Percentiles rank a stretch among this genome's conserved stretches.
These are phyloP conservation scores for Aspiorhynchus laticeps DNA, from an alignment of 2,113 vertebrate genomes.

Conservation along the genomic window DNA sequence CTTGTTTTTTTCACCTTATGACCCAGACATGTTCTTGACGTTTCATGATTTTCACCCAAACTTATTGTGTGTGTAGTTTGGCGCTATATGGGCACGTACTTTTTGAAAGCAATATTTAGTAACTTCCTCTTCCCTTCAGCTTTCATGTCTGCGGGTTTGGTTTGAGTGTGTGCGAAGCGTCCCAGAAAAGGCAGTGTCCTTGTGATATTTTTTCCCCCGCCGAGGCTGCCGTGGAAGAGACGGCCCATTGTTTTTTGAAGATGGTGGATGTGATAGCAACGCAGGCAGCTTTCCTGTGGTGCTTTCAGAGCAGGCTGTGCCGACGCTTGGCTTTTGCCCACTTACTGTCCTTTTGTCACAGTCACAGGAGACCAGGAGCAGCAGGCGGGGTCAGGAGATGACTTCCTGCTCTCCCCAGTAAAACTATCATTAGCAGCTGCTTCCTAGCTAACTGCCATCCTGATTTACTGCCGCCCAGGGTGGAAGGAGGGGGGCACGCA, in stretches of 20 bases:
- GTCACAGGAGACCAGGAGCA: slow-evolving; percentile 82
- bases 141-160: slow-evolving; percentile 19
- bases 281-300: slow-evolving; percentile 62
- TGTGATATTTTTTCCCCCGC: slow-evolving; percentile 56
- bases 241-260: slow-evolving; percentile 51
- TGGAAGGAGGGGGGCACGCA: slow-evolving; percentile 31
- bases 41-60: background rate
- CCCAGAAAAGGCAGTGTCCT: slow-evolving; percentile 36
- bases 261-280: slow-evolving; percentile 41
- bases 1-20: background rate
- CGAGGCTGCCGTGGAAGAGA: slow-evolving; percentile 42
- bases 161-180: slow-evolving; percentile 44
- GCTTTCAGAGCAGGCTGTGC: slow-evolving; percentile 63
- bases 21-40: background rate
- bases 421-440: slow-evolving; percentile 89
- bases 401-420: slow-evolving; percentile 84
- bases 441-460: slow-evolving; percentile 91
- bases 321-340: slow-evolving; percentile 67
- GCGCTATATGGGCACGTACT: background rate
- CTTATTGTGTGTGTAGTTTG: background rate
- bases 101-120: slow-evolving; percentile 15
- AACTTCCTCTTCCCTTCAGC: slow-evolving; percentile 28
- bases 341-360: slow-evolving; percentile 80
- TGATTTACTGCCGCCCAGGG: slow-evolving; percentile 83
- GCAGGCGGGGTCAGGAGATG: slow-evolving; percentile 92